Conservation (phyloP, 2,113 vertebrate species). For the Chunga burmeisteri region DNA sequence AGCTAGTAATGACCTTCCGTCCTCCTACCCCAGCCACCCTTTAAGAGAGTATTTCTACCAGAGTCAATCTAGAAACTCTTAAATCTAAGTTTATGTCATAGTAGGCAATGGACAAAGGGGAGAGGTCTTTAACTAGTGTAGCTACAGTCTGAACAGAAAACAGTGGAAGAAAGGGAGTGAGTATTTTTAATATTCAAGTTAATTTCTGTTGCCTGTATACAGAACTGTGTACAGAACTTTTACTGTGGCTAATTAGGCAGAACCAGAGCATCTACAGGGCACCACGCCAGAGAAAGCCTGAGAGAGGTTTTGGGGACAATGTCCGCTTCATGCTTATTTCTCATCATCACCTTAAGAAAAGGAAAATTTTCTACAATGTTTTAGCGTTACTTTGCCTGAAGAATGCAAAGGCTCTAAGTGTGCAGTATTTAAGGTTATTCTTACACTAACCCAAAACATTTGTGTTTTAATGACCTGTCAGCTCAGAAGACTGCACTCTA, state of each 20-base stretch:
- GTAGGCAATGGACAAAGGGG: not conserved
- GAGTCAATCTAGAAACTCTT: not conserved
- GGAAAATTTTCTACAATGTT: not conserved
- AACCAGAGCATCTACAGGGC: not conserved
- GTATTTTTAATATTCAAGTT: not conserved
- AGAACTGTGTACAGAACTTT: not conserved
- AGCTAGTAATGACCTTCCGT: not conserved
- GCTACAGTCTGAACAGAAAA: not conserved
- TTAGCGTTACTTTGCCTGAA: not conserved
- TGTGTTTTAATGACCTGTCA: not conserved
- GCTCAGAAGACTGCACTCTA: not conserved
- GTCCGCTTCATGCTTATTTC: not conserved
- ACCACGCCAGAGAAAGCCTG: not conserved
- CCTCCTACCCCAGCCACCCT: not conserved
- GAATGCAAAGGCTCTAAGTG: not conserved
- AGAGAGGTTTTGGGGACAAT: not conserved
- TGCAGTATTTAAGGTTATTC: not conserved
- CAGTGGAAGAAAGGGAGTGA: not conserved
- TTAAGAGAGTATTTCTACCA: not conserved
- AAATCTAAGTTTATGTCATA: not conserved
- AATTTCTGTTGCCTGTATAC: not conserved
- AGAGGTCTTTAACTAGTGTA: not conserved
- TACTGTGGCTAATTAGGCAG: not conserved
- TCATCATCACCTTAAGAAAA: not conserved
- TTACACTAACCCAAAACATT: not conserved